Base-by-base conservation (phyloP, 2,113 vertebrate species). In the Ailuropoda melanoleuca region DNA sequence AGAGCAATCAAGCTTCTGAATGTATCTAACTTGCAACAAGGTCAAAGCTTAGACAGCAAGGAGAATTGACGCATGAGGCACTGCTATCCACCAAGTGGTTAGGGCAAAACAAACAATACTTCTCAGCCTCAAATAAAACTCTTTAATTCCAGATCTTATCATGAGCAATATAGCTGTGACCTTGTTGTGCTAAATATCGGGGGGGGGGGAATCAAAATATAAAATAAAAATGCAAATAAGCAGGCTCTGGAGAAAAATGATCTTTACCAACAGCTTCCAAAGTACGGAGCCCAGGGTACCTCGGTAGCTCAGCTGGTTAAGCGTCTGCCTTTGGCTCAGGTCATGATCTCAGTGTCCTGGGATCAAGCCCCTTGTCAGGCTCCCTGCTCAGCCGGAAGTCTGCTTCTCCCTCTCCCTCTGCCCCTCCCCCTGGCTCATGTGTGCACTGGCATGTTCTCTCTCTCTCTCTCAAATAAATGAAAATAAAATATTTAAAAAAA, bases 211-310 rank as follows among this genome's bases (percentile, higher is more conserved):
- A 78, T 58, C 6, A 96, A 86, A 92, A 72, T 6, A 88, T 58
- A 90, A 92, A 94, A 90, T 53, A 94, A 88, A 97, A 97, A 91
- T 81, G 37, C 53, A 92, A 95, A 94, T 85, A 90, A 94, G 21
- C 29, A 95, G 31, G 2, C 8, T 58, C 31, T 96, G 56, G 43
- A 46, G 55, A 70, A 97, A 97, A 90, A 46, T 66, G 50, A 13
- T 60, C 68, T 85, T 89, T 75, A 77, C 19, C 50, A 84, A 85
- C 1, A 60, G 46, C 24, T 96, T 96, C 94, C 34, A 74, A 74
- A 86, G 53, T 70, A 93, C 10, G 55, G 50, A 83, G 18, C 64
- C 31, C 15, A 8, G 34, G 31, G 15, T n/a, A 15, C 64, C 34
- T 66, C 15, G 31, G 31, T n/a, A 18, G 64, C 64, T 66, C 31